phyloP scores from a whole-genome alignment of 2,113 vertebrate genomes.

The Mandrillus leucophaeus region DNA sequence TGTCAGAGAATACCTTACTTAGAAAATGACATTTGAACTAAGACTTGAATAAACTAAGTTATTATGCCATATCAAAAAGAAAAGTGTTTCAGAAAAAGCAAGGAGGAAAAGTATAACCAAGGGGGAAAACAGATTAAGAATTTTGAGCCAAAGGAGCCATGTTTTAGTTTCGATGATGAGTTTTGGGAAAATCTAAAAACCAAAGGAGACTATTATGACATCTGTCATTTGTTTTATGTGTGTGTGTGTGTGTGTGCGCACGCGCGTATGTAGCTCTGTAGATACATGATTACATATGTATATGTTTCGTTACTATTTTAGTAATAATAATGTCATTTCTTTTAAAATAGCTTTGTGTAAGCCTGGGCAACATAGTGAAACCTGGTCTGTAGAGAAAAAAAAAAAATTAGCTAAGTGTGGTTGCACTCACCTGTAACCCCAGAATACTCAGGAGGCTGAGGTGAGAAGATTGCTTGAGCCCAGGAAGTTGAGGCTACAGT shows the following conservation, averaged over 20 bases:
- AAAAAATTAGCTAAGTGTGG: too few relatives aligned
- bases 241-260: background rate
- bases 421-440: too few relatives aligned
- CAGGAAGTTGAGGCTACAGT: too few relatives aligned
- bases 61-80: background rate
- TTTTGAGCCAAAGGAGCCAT: background rate
- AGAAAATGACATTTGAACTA: background rate
- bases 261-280: background rate
- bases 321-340: background rate
- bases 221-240: background rate
- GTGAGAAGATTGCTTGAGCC: too few relatives aligned
- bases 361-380: too few relatives aligned
- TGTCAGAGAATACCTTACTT: background rate
- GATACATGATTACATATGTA: background rate
- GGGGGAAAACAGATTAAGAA: background rate
- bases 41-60: background rate
- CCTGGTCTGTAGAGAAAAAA: too few relatives aligned
- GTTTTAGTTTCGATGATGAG: background rate
- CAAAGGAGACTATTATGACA: background rate
- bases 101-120: background rate
- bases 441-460: too few relatives aligned
- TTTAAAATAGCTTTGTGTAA: background rate
- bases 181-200: background rate
- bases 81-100: background rate
- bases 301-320: background rate